Evolutionary conservation across 2,113 vertebrate genomes (phyloP).

Genomic region (Guaruba guarouba): DNA sequence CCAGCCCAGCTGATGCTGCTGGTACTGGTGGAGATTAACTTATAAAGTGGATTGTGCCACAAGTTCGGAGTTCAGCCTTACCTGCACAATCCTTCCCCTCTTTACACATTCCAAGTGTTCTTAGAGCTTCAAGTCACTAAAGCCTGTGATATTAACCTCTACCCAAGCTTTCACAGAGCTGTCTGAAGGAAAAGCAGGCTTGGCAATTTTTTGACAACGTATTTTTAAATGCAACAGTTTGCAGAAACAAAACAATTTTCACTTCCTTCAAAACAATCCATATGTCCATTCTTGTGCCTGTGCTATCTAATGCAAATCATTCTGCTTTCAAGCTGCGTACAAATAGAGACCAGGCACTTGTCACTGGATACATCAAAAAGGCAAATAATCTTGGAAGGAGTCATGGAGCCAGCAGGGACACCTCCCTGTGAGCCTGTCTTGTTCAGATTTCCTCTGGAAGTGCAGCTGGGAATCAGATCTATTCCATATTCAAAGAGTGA

Average conservation of each 20-base stretch:
- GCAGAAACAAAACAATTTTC: slow-evolving; percentile 32
- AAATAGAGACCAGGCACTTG: neutral
- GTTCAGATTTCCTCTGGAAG: neutral
- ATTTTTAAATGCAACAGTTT: slow-evolving; percentile 9
- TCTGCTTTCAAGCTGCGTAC: neutral
- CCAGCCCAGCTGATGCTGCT: slow-evolving; percentile 5
- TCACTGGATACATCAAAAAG: neutral
- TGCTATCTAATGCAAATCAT: neutral
- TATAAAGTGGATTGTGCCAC: slow-evolving; percentile 13
- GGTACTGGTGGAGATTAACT: slow-evolving; percentile 50
- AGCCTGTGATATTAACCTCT: slow-evolving; percentile 48
- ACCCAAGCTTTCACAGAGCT: neutral
- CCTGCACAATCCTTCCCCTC: slow-evolving; percentile 47
- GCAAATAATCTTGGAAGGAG: neutral
- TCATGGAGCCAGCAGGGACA: neutral
- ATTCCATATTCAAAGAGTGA: neutral
- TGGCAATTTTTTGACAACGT: neutral
- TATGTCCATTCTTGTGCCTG: neutral
- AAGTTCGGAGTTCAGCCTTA: slow-evolving; percentile 63
- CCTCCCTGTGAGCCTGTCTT: neutral
- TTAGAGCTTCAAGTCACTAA: slow-evolving; percentile 32
- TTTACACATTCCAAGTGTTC: slow-evolving; percentile 63
- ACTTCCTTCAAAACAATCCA: slow-evolving; percentile 14
- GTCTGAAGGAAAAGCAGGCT: neutral
- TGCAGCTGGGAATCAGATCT: neutral